Evolutionary conservation across 1,140 invertebrate genomes (phyloP), one percentile per base, ranked within the genome.

Genomic region (Ceratosolen solmsi): DNA sequence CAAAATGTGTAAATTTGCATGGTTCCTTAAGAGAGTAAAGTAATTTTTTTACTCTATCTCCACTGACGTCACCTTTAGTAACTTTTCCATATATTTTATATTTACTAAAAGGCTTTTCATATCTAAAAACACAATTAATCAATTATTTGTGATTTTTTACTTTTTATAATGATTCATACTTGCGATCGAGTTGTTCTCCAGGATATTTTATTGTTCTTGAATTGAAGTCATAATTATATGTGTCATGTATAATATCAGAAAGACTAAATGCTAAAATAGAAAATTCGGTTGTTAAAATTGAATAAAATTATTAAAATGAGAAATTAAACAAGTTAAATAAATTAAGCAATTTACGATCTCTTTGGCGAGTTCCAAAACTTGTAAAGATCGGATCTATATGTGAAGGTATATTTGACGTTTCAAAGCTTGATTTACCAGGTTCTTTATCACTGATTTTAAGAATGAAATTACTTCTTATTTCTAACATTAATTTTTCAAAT

Each of bases 391-490:
- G 85, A 79, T 88, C 81, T 60, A 87, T 84, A 27, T 84, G 82
- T 2, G 79, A n/a, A 46, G 87, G 87, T 46, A 88, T 54, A 81
- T 86, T 82, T 25, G 86, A 72, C 54, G 80, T 27, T 51, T 83
- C 75, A 58, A 85, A 82, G 36, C 65, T 74, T 15, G 81, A 79
- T 83, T 85, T 86, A 33, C 86, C 86, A 65, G 87, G 38, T 85
- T 87, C 85, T 60, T 85, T 84, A 85, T 86, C 84, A 70, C 85
- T 86, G 11, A 74, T 82, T 58, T 84, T 87, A 41, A 60, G 33
- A 80, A 84, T 86, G 11, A 86, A 79, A 38, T 86, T 86, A 63
- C 85, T 82, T 82, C 41, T 85, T 25, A 88, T 79, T 70, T 88
- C 85, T 11, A 56, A 58, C n/a, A 86, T 82, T n/a, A 88, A 75